These are phyloP conservation scores for Spea hammondii DNA, from an alignment of 2,797 vertebrate species.

Conservation along the genomic window DNA sequence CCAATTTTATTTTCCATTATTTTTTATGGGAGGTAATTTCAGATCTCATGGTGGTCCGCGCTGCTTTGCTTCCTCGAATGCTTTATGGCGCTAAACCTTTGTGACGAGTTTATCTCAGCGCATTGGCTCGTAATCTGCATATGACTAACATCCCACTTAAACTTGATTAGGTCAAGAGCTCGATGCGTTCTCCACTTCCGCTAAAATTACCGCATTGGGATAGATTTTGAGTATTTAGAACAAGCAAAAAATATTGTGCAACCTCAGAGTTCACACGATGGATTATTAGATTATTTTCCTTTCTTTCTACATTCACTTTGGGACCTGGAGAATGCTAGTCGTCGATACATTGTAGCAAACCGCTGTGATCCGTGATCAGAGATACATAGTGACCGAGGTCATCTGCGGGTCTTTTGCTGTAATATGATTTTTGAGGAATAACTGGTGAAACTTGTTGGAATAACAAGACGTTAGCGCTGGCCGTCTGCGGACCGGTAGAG, in stretches of 20 bases:
- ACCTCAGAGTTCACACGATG: background rate
- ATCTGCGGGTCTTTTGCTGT: too few relatives aligned
- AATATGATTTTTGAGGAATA: too few relatives aligned
- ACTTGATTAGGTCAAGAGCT: conserved; percentile 13
- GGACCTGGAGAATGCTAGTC: too few relatives aligned
- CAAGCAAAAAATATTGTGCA: conserved; percentile 10
- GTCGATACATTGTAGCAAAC: too few relatives aligned
- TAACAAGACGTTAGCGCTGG: too few relatives aligned
- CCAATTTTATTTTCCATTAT: background rate
- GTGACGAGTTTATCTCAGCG: background rate
- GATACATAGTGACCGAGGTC: too few relatives aligned
- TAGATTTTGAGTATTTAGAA: conserved; percentile 26
- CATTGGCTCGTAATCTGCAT: background rate
- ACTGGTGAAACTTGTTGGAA: too few relatives aligned
- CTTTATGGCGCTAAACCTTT: conserved; percentile 21
- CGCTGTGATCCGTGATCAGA: too few relatives aligned
- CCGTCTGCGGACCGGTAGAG: too few relatives aligned
- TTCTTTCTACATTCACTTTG: too few relatives aligned
- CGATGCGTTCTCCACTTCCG: conserved; percentile 15
- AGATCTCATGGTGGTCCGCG: background rate
- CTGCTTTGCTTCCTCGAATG: background rate
- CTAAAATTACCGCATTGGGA: background rate
- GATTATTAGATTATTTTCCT: too few relatives aligned
- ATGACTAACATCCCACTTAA: background rate
- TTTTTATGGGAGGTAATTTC: conserved; percentile 32